Percentiles rank a stretch among this genome's conserved stretches.
Evolutionary conservation across 2,888 invertebrate genomes (phyloP).

Genomic region (Dorcus parallelipipedus): DNA sequence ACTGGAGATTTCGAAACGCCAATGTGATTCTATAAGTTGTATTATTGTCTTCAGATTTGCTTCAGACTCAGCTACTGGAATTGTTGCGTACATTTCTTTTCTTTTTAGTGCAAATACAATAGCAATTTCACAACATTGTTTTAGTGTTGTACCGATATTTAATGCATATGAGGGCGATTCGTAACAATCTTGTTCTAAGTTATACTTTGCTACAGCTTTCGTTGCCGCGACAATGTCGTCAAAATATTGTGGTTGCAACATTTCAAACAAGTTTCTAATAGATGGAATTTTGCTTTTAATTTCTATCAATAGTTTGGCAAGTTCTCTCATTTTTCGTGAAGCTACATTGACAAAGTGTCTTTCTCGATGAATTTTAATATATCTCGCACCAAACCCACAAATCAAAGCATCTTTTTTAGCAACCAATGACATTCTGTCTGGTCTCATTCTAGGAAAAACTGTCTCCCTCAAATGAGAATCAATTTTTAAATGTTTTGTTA

Average conservation of each 20-base stretch:
- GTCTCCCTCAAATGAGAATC: constrained; percentile 4
- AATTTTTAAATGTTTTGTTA: background rate
- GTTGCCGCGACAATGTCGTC: background rate
- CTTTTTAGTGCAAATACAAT: constrained; percentile 19
- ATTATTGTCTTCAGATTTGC: constrained; percentile 24
- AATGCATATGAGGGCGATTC: background rate
- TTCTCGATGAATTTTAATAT: constrained; percentile 5
- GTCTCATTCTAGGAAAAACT: constrained; percentile 13
- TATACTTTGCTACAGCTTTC: background rate
- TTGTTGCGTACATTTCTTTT: constrained; percentile 11
- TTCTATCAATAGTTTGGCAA: background rate
- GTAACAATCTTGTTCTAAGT: background rate
- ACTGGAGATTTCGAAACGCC: constrained; percentile 22
- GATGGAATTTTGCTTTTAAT: background rate
- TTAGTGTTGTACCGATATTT: background rate
- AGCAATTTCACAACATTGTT: constrained; percentile 1
- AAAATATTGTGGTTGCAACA: background rate
- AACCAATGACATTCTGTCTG: constrained; percentile 9
- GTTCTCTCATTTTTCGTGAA: background rate
- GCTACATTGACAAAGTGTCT: constrained; percentile 2
- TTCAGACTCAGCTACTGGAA: constrained; percentile 14
- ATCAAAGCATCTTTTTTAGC: constrained; percentile 16
- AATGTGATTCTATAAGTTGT: constrained; percentile 19
- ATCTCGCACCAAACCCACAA: constrained; percentile 3
- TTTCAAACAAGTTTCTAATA: background rate